Conservation (phyloP, 1,140 invertebrate species). For the Papilio machaon region DNA sequence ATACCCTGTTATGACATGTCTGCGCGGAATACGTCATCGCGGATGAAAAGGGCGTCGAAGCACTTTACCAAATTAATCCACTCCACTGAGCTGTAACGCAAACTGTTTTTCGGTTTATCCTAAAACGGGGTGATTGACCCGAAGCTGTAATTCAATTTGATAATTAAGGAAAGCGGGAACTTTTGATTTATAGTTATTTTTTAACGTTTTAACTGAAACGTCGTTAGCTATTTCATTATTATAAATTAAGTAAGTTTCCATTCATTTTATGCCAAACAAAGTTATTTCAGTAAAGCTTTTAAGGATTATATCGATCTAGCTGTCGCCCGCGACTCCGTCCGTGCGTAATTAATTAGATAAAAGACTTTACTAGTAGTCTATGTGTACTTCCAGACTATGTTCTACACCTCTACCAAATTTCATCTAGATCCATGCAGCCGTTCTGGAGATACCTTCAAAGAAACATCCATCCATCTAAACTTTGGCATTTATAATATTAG, state of each 20-base stretch:
- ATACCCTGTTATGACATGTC: constrained; percentile 33
- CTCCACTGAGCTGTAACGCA: constrained; percentile 33
- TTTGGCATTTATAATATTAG: no score
- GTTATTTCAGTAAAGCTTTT: no score
- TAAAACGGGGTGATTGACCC: constrained; percentile 6
- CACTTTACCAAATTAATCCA: constrained; percentile 36
- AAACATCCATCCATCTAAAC: no score
- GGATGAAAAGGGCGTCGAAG: constrained; percentile 30
- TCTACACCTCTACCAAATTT: no score
- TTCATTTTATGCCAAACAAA: neutral
- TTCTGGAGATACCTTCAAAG: no score
- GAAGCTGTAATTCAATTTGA: constrained; percentile 28
- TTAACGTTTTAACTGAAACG: constrained; percentile 20
- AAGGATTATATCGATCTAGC: no score
- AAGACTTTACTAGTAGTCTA: no score
- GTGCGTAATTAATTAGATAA: no score
- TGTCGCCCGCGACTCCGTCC: no score
- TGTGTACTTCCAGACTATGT: no score
- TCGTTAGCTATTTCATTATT: neutral
- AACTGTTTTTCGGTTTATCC: constrained; percentile 34
- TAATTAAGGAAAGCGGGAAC: constrained; percentile 10
- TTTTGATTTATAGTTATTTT: constrained; percentile 27
- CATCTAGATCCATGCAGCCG: no score
- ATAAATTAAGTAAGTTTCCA: neutral
- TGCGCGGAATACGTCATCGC: constrained; percentile 28